Base-by-base conservation (phyloP, 2,888 invertebrate genomes). In the Dolomedes plantarius region DNA sequence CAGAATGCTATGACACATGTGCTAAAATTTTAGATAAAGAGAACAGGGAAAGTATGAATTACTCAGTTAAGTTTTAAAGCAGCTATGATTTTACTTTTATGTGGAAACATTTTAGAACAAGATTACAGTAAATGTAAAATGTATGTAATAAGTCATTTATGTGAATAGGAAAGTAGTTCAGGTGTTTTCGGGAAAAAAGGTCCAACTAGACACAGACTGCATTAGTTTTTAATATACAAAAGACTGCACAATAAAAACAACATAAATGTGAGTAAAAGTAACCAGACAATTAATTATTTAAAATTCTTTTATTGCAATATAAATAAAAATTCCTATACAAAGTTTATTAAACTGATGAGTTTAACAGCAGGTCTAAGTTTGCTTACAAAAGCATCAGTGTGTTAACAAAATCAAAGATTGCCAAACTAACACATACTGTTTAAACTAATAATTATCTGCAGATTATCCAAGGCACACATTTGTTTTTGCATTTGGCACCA, bases 281-380 rank as follows among this genome's bases (percentile, higher is more conserved):
- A 85, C 27, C 77, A 85, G 77, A 78, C 83, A 32, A 72, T 76
- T 39, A 73, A 56, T 39, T 68, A 85, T 56, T 85, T 72, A 85
- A 85, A 85, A 85, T 85, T 67, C 77, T 85, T 56, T 85, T 85
- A 85, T 85, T 85, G 83, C 72, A 65, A 85, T 73, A 85, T 77
- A 85, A 85, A 85, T 85, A 76, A 56, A 56, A 83, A 85, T 73
- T 85, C 83, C 77, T 85, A 71, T 85, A 85, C 83, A 85, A 77
- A 76, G 16, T 62, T 71, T 71, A 72, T 73, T 46, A 62, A 56
- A 67, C 67, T 77, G 32, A 50, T 71, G 72, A 50, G 68, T 65
- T 85, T n/a, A 72, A 83, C 77, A 83, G 23, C 76, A 72, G n/a
- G n/a, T 29, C 67, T 65, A 29, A 72, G 74, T 65, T 71, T 76